Percentiles rank a stretch among this genome's conserved stretches.
Evolutionary conservation across 1,140 invertebrate genomes (phyloP).

Genomic region (Phymastichus coffea): DNA sequence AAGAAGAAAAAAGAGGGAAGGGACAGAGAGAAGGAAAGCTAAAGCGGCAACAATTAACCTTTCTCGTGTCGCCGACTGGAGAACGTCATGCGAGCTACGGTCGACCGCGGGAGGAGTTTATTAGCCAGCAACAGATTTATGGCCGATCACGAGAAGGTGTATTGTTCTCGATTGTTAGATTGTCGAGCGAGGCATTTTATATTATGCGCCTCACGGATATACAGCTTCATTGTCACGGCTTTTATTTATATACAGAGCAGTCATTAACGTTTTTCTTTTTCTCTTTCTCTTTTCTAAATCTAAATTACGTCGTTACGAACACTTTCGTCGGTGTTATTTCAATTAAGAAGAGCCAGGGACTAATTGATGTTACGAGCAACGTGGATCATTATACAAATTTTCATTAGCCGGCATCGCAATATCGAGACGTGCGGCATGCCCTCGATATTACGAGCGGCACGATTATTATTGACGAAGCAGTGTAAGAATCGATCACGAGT

Average conservation of each 20-base stretch:
- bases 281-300: too few relatives aligned
- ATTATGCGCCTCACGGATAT: too few relatives aligned
- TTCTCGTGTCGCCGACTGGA: slow-evolving; percentile 7
- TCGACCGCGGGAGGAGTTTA: neutral
- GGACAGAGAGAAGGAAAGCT: neutral
- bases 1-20: neutral
- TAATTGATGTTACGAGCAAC: too few relatives aligned
- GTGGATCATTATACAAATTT: slow-evolving; percentile 4
- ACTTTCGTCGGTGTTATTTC: neutral
- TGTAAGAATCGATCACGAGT: neutral
- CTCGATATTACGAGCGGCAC: neutral
- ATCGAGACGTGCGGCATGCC: neutral
- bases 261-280: too few relatives aligned
- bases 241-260: neutral
- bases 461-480: slow-evolving; percentile 6
- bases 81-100: too few relatives aligned
- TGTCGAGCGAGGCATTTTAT: too few relatives aligned
- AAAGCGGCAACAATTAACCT: neutral
- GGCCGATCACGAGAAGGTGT: neutral
- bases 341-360: slow-evolving; percentile 8
- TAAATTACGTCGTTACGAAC: too few relatives aligned
- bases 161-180: too few relatives aligned
- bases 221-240: too few relatives aligned
- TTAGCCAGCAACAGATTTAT: slow-evolving; percentile 4
- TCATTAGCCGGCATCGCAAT: neutral